phyloP scores from a whole-genome alignment of 2,888 invertebrate species.

The Melipona bicolor region DNA sequence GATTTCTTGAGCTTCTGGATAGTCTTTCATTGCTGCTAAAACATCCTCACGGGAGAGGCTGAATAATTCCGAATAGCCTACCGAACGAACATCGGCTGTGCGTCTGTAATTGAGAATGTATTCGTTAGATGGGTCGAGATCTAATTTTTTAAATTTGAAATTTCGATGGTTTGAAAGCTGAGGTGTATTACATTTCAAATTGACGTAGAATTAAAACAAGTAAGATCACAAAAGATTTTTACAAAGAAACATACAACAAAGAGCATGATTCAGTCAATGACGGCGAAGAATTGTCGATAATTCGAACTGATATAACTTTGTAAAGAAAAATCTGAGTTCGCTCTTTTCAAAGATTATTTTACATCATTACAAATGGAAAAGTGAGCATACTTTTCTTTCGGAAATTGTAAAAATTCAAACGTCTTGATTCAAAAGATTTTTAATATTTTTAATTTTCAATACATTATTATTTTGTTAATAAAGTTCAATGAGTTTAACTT shows the following conservation, averaged over 20 bases:
- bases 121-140: background rate
- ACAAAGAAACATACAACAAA: background rate
- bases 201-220: background rate
- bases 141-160: background rate
- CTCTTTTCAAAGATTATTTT: too few species aligned
- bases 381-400: too few species aligned
- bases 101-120: conserved; percentile 86
- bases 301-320: too few species aligned
- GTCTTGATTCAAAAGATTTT: too few species aligned
- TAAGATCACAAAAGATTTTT: background rate
- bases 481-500: too few species aligned
- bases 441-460: too few species aligned
- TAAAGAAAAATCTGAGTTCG: too few species aligned
- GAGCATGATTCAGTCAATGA: background rate
- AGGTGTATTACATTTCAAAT: background rate
- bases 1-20: conserved; percentile 98
- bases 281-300: too few species aligned
- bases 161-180: background rate
- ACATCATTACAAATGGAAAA: too few species aligned
- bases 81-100: conserved; percentile 97
- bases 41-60: conserved; percentile 97
- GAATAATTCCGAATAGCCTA: conserved; percentile 97
- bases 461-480: too few species aligned
- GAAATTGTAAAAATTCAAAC: too few species aligned
- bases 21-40: conserved; percentile 97